Evolutionary conservation across 2,797 vertebrate genomes (phyloP).

Genomic region (Pogoniulus pusillus): DNA sequence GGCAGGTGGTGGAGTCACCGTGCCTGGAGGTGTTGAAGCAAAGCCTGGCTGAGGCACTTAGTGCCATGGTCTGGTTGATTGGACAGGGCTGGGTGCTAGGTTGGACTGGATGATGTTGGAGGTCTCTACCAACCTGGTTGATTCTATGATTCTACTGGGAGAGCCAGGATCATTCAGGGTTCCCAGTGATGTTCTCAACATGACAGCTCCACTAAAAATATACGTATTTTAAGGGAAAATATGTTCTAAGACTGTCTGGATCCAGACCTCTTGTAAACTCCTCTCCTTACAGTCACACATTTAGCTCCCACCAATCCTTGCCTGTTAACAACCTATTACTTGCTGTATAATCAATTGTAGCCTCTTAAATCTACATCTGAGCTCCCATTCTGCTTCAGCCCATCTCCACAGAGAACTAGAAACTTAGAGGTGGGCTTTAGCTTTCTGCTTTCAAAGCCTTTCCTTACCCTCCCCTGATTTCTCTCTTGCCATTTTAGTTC

Average conservation of each 20-base stretch:
- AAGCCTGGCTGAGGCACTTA: no score
- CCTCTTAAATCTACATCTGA: background rate
- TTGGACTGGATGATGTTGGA: no score
- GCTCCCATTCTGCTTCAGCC: background rate
- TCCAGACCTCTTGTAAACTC: background rate
- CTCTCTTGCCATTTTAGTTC: constrained; percentile 10
- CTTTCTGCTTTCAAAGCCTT: background rate
- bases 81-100: no score
- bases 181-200: background rate
- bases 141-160: no score
- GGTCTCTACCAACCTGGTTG: no score
- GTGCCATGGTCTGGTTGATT: no score
- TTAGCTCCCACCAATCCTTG: background rate
- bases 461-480: background rate
- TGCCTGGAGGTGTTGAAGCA: no score
- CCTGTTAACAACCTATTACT: background rate
- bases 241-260: background rate
- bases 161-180: background rate
- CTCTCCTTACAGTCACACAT: background rate
- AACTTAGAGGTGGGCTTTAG: background rate
- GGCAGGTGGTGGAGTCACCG: no score
- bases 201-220: background rate
- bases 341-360: background rate
- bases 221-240: background rate
- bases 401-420: background rate